Base-by-base conservation (phyloP, 2,113 vertebrate species). In the Isichthys henryi region DNA sequence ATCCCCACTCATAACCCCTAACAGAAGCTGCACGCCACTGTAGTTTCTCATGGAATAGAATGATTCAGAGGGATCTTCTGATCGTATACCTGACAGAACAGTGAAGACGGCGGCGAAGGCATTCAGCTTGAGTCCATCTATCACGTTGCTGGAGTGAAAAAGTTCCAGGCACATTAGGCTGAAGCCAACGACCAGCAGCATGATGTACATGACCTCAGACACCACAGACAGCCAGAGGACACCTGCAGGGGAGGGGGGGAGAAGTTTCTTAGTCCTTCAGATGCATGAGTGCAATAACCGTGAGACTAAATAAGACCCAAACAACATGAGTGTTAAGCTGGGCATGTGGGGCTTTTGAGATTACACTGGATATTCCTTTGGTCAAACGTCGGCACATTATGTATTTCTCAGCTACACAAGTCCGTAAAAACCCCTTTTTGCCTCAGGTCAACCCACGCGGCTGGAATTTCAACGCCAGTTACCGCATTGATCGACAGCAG, bases 21-120 rank as follows among this genome's bases (percentile, higher is more conserved):
- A 5, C 15, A n/a, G 45, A 10, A 46, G 21, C 45, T 0, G 23
- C 3, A 35, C 2, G 17, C 49, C 31, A 31, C 27, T 56, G 50
- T 21, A 53, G 13, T 56, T 53, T 58, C 15, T 52, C 39, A 83
- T 15, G 3, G 52, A 80, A 43, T 27, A 3, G 23, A 82, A 56
- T n/a, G 17, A 83, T 82, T 52, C 27, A 39, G 10, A 82, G 46
- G n/a, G 10, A 50, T 48, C 45, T 45, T 35, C 49, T 15, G 13
- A 8, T 23, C 13, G 4, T 13, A 19, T 95, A 99, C 98, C 98
- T 96, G 98, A 99, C 88, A 99, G 97, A 90, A 99, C 98, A 52
- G 98, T 99, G 97, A 99, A 99, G 94, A 99, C 96, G 0, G 98
- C 98, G 1, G 98, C 97, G n/a, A 99, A 99, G 93, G 98, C 98